Base-by-base conservation (phyloP, 2,888 invertebrate genomes). In the Dryadula phaetusa region DNA sequence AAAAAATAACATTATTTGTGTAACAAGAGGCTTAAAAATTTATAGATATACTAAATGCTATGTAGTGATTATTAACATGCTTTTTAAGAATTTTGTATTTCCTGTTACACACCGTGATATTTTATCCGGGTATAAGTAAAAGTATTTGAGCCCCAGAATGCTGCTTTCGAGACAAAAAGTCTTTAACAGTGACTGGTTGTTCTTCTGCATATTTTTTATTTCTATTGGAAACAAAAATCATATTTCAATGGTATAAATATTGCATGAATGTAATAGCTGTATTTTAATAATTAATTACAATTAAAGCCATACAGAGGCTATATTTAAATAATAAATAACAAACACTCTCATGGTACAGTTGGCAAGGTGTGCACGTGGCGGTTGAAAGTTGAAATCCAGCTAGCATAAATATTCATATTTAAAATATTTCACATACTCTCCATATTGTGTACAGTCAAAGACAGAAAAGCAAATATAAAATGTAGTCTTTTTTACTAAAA, bases 91-190 rank as follows among this genome's bases (percentile, higher is more conserved):
- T n/a, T n/a, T n/a, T n/a, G 5, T 32, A 40, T 32, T 22, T 16
- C 0, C 44, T 16, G 5, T 5, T 54, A 58, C 67, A 44, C 42
- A 90, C 92, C 90, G 87, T 71, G 92, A 89, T 44, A 88, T 40
- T 3, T 71, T 73, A 73, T 90, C 90, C 1, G 90, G 88, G 74
- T 90, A 92, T 28, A 90, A 73, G 72, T 88, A 92, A 66, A 92
- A 89, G 74, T 90, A 91, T 71, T 92, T 92, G 0, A 91, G 73
- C 0, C 91, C 91, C 34, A 86, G 70, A 37, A 90, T 74, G n/a
- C 84, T 83, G 53, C 85, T 80, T 64, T 89, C 81, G 22, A 86
- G 73, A 65, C 91, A 91, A 72, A 82, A 90, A 34, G 76, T 83
- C 47, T 79, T 78, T 0, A 89, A 66, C 1, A 88, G 70, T 0